These are phyloP conservation scores for Steromphala cineraria DNA, from an alignment of 2,888 invertebrate species.

Conservation along the genomic window DNA sequence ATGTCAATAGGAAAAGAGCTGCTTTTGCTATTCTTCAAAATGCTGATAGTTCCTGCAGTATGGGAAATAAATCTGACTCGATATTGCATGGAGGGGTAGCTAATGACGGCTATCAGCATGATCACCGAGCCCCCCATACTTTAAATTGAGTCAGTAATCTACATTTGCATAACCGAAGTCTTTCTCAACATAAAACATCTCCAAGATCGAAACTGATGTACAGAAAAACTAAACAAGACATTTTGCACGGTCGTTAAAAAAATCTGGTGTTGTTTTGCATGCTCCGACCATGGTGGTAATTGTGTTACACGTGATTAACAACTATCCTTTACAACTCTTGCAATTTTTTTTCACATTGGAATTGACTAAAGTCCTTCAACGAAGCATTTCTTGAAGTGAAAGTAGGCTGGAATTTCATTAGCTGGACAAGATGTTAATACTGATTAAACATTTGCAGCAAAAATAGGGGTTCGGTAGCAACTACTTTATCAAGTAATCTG, in stretches of 20 bases:
- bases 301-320: not conserved
- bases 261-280: not conserved
- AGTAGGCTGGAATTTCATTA: not conserved
- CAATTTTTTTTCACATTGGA: not conserved
- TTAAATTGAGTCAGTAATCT: not conserved
- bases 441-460: not conserved
- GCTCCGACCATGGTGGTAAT: not conserved
- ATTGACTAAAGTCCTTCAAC: not conserved
- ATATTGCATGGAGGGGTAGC: too few species aligned
- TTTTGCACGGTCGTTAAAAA: too few species aligned
- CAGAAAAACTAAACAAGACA: too few species aligned
- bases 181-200: too few species aligned
- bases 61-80: not conserved
- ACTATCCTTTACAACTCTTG: not conserved
- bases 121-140: not conserved
- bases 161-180: too few species aligned
- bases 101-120: not conserved
- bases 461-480: not conserved
- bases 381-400: not conserved
- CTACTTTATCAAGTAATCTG: not conserved
- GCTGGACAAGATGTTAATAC: not conserved
- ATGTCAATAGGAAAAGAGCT: not conserved
- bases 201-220: too few species aligned
- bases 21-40: not conserved
- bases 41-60: not conserved